Percentiles rank a stretch among this genome's conserved stretches.
These are phyloP conservation scores for Nesogale talazaci DNA, from an alignment of 2,113 vertebrate genomes.

Conservation along the genomic window DNA sequence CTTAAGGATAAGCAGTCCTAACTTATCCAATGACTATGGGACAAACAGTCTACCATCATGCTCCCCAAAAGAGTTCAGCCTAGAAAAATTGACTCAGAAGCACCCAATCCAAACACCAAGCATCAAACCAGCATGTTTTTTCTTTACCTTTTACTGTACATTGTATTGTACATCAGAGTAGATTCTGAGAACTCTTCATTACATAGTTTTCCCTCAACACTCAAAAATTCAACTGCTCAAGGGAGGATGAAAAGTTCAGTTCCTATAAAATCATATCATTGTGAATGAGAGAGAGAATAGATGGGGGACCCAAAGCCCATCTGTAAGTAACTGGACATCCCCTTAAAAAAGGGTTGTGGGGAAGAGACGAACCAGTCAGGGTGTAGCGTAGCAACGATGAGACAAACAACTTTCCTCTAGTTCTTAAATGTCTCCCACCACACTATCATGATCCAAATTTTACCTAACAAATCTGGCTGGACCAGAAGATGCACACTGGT, in stretches of 20 bases:
- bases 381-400: too few species aligned
- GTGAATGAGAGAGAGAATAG: too few species aligned
- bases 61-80: background rate
- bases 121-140: background rate
- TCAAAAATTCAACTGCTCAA: background rate
- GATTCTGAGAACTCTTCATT: background rate
- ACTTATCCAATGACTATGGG: background rate
- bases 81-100: background rate
- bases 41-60: background rate
- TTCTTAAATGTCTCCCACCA: too few species aligned
- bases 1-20: background rate
- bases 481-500: too few species aligned
- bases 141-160: background rate
- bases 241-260: background rate
- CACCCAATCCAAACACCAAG: background rate
- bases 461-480: too few species aligned
- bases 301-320: too few species aligned
- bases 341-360: too few species aligned
- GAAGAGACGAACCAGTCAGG: too few species aligned
- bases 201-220: background rate
- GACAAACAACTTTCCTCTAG: too few species aligned
- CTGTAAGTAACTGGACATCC: too few species aligned
- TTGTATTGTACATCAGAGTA: background rate
- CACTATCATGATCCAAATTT: too few species aligned
- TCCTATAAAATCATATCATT: too few species aligned